Base-by-base conservation (phyloP, 2,113 vertebrate genomes). In the Phrynosoma blainvillii region DNA sequence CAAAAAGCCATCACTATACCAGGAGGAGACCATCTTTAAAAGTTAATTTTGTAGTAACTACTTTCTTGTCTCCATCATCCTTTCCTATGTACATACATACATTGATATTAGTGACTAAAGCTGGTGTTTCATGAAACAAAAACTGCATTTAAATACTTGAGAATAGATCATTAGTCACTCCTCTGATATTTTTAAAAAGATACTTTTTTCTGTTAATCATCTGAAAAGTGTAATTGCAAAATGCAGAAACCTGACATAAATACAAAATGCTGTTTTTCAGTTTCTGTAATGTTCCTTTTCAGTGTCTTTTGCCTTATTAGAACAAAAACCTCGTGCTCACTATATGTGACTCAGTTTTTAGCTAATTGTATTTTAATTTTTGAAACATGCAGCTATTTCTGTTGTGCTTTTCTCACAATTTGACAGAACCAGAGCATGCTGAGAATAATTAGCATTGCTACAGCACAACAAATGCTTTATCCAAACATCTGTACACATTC, bases 281-380 rank as follows among this genome's bases (percentile, higher is more conserved):
- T 91, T 95, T 95, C 93, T 94, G 85, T 86, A 95, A 93, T 32
- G 87, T 84, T 93, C 88, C 47, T 81, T 93, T 93, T 95, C 93
- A 96, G 93, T 89, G 47, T 70, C 0, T 93, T 94, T 94, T 16
- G 47, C 59, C 14, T 59, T 59, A 62, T 62, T 62, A 62, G 18
- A 62, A 62, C 59, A 62, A 62, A 62, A 62, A 62, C 13, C 91
- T 92, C 86, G 94, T 93, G 94, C 91, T 95, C 92, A 90, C 94
- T 90, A 88, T 92, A 89, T 18, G 90, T 87, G 94, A 89, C 93
- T 96, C 94, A 96, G 96, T 97, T 95, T 96, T 94, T 96, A 94
- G 70, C 93, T 97, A 95, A 96, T 96, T 91, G 71, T 94, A 93
- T 93, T 96, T 97, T 96, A 96, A 97, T 96, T 96, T 84, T 88